These are phyloP conservation scores for Morpho achilles DNA, from an alignment of 2,888 invertebrate genomes.

Conservation along the genomic window DNA sequence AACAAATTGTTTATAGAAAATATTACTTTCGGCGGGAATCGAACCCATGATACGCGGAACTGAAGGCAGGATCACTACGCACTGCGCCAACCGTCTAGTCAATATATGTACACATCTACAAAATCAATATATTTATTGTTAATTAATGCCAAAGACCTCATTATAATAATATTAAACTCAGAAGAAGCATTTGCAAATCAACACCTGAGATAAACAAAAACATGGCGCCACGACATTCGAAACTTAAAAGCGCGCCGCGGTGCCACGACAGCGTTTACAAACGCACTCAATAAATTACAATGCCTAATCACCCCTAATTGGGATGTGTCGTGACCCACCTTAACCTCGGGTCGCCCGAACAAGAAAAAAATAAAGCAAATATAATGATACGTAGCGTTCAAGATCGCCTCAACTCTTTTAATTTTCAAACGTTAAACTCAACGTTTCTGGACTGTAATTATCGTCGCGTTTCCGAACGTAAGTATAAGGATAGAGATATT, in stretches of 20 bases:
- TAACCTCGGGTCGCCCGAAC: conserved; percentile 68
- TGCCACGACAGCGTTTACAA: conserved; percentile 45
- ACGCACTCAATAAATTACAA: conserved; percentile 75
- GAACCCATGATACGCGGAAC: too few species aligned
- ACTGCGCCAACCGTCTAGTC: too few species aligned
- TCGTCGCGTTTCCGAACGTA: conserved; percentile 64
- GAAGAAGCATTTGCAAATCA: conserved; percentile 58
- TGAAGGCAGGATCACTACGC: too few species aligned
- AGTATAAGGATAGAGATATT: conserved; percentile 78
- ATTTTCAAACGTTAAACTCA: conserved; percentile 65
- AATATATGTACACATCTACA: conserved; percentile 29
- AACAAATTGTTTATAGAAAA: too few species aligned
- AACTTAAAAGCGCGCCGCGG: conserved; percentile 53
- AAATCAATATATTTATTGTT: conserved; percentile 25
- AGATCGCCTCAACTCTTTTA: conserved; percentile 60
- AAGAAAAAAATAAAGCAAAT: conserved; percentile 73
- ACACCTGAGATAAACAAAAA: conserved; percentile 51
- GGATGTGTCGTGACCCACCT: conserved; percentile 75
- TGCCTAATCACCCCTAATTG: conserved; percentile 76
- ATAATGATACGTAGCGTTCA: conserved; percentile 68
- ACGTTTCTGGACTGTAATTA: conserved; percentile 67
- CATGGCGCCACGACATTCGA: conserved; percentile 56
- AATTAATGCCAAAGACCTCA: conserved; percentile 12
- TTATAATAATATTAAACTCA: conserved; percentile 29
- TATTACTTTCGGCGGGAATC: too few species aligned